phyloP scores from a whole-genome alignment of 2,888 invertebrate genomes.

The Drosophila hamatofila region DNA sequence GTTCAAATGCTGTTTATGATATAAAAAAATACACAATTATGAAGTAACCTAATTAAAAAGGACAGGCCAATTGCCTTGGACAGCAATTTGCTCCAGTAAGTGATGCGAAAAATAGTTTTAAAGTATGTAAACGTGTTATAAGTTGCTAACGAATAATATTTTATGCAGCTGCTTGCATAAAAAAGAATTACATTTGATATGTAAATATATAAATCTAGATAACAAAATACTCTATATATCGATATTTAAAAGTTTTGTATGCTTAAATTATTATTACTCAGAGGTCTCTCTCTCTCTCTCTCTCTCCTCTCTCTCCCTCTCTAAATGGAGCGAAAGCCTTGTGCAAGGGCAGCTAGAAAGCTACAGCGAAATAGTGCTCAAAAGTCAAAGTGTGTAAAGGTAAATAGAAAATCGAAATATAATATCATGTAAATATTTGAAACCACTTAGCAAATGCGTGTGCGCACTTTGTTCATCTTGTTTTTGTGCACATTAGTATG shows the following conservation, averaged over 20 bases:
- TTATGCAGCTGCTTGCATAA: no score
- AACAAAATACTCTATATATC: not conserved
- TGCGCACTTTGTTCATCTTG: slow-evolving; percentile 34
- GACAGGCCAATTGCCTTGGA: not conserved
- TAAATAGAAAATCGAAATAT: slow-evolving; percentile 80
- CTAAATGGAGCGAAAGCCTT: not conserved
- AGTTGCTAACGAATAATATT: not conserved
- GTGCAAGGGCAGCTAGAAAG: slow-evolving; percentile 5
- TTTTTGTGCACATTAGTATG: slow-evolving; percentile 21
- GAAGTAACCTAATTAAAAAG: not conserved
- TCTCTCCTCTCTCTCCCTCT: not conserved
- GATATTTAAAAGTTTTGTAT: not conserved
- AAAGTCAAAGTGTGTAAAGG: slow-evolving; percentile 56
- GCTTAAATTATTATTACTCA: slow-evolving; percentile 1
- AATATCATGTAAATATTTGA: slow-evolving; percentile 81
- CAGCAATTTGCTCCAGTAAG: not conserved
- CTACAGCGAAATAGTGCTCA: slow-evolving; percentile 25
- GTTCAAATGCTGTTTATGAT: slow-evolving; percentile 19
- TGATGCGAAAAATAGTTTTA: not conserved
- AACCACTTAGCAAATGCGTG: slow-evolving; percentile 77
- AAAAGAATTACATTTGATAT: not conserved
- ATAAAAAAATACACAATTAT: slow-evolving; percentile 44
- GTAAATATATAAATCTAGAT: not conserved
- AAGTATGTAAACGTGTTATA: not conserved
- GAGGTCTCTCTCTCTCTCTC: not conserved